phyloP scores from a whole-genome alignment of 1,140 invertebrate species.

The Tenebrio molitor region DNA sequence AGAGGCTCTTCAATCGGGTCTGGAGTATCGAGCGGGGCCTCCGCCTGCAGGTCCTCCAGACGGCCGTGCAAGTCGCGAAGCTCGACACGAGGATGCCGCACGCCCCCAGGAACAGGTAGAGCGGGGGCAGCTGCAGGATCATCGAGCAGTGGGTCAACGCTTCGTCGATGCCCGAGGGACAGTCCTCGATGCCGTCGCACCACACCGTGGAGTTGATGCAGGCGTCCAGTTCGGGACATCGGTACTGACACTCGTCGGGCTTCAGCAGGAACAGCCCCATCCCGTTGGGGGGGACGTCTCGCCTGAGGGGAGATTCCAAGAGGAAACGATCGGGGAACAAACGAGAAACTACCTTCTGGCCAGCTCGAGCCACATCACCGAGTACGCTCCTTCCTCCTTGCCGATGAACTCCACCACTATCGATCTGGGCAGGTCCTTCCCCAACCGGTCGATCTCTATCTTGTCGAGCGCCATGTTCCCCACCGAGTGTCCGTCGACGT shows the following conservation, averaged over 20 bases:
- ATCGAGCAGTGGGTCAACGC: conserved; percentile 83
- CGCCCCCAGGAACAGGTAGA: conserved; percentile 75
- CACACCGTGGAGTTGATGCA: conserved; percentile 90
- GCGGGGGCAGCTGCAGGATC: conserved; percentile 78
- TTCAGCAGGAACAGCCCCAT: conserved; percentile 70
- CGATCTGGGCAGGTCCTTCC: conserved; percentile 74
- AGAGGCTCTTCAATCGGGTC: conserved; percentile 81
- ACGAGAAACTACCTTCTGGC: conserved; percentile 78
- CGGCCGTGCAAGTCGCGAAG: conserved; percentile 57
- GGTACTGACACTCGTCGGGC: conserved; percentile 80
- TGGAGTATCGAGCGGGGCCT: conserved; percentile 78
- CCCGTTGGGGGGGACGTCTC: conserved; percentile 62
- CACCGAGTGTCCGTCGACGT: conserved; percentile 52
- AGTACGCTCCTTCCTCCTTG: conserved; percentile 79
- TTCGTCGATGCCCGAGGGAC: conserved; percentile 91
- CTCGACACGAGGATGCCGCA: conserved; percentile 63
- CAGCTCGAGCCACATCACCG: conserved; percentile 87
- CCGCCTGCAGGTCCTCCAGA: conserved; percentile 74
- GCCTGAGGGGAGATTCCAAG: conserved; percentile 49
- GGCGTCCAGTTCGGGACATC: conserved; percentile 88
- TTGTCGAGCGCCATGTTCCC: conserved; percentile 67
- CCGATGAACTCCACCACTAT: conserved; percentile 84
- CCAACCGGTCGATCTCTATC: conserved; percentile 72
- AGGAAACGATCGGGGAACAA: no score
- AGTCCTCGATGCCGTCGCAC: conserved; percentile 89